Evolutionary conservation across 1,140 invertebrate genomes (phyloP).

Genomic region (Gryllus bimaculatus): DNA sequence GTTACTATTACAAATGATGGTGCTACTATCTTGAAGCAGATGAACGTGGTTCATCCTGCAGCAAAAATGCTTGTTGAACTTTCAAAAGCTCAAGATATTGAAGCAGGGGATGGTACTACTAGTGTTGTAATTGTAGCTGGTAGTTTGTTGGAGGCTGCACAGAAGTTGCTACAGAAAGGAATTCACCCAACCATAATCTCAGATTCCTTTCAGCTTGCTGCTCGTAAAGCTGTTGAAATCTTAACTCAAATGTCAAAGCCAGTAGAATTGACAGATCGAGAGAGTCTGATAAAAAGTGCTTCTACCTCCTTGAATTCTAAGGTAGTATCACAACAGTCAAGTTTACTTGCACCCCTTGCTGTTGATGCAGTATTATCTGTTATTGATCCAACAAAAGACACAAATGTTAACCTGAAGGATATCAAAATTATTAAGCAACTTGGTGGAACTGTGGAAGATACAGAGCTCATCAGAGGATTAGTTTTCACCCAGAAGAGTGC

Average conservation of each 20-base stretch:
- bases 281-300: slow-evolving; percentile 85
- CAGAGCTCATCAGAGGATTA: slow-evolving; percentile 89
- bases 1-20: slow-evolving; percentile 99
- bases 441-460: slow-evolving; percentile 96
- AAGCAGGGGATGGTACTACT: slow-evolving; percentile 98
- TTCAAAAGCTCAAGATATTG: slow-evolving; percentile 96
- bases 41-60: slow-evolving; percentile 97
- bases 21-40: slow-evolving; percentile 98
- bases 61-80: slow-evolving; percentile 99
- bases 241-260: slow-evolving; percentile 77
- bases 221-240: slow-evolving; percentile 76
- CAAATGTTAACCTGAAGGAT: slow-evolving; percentile 66
- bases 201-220: slow-evolving; percentile 90
- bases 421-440: slow-evolving; percentile 95
- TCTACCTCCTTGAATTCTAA: slow-evolving; percentile 98
- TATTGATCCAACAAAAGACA: slow-evolving; percentile 50
- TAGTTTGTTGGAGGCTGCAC: slow-evolving; percentile 85
- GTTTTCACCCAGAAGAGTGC: slow-evolving; percentile 86
- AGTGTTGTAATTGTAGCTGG: slow-evolving; percentile 95
- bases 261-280: slow-evolving; percentile 78
- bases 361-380: slow-evolving; percentile 94
- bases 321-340: slow-evolving; percentile 95
- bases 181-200: slow-evolving; percentile 97
- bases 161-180: slow-evolving; percentile 85
- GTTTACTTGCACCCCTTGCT: slow-evolving; percentile 87